Evolutionary conservation across 92 coral and sea anemone genomes (phyloP), one percentile per base, ranked within the genome.

Genomic region (Heliopora coerulea): DNA sequence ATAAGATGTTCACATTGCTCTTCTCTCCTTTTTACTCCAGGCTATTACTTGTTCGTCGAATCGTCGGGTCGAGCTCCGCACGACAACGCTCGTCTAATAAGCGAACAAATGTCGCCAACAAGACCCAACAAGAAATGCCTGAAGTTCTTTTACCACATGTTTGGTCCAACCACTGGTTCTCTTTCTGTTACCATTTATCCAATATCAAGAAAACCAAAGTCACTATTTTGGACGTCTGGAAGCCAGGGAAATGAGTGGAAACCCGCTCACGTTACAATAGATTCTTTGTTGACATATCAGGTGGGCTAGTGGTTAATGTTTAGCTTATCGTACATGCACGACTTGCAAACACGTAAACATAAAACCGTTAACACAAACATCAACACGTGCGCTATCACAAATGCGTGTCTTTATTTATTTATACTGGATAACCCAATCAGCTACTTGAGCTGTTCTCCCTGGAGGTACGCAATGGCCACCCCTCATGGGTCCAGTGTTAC

Each of bases 21-120:
- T 65, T 21, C 1, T 54, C 10, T 37, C 0, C 59, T 5, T 0
- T 37, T 15, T 62, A 15, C 19, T 27, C 13, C 26, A 91, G 97
- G 96, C 3, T 89, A 82, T 54, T 92, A 89, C 42, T 65, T 92
- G 68, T 89, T 87, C 68, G 78, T 90, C 68, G 97, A 92, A 68
- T 92, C 97, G 1, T 85, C 97, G 18, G 73, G 84, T 0, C 68
- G 88, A 5, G 34, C 46, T 19, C 33, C 37, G 23, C 86, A 87
- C 1, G 81, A 85, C 49, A 80, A 65, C 26, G 97, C 96, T 9
- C 82, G 78, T 14, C 32, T 92, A 31, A 65, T 75, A 17, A 80
- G 90, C 48, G 74, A 81, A 8, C 81, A 84, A 84, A 27, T 63
- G 10, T 59, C 86, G 3, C 29, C 19, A 25, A 56, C 61, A 3